Conservation (phyloP, 2,888 invertebrate genomes). For the Tuta absoluta region DNA sequence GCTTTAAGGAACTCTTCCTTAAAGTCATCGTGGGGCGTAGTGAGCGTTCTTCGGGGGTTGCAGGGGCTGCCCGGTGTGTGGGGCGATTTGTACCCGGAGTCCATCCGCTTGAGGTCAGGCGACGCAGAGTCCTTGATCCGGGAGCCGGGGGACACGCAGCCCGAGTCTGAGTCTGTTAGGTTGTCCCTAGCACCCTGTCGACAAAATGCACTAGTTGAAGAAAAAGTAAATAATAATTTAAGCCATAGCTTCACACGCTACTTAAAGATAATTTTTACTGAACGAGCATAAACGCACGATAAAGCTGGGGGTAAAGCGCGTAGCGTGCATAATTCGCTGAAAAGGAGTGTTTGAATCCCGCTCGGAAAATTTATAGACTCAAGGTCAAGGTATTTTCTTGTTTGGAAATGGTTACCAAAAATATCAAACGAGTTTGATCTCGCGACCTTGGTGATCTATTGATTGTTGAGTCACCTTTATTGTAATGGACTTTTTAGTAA, state of each 20-base stretch:
- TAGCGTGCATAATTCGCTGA: no score
- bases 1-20: constrained; percentile 78
- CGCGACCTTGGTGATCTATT: background rate
- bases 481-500: no score
- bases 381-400: no score
- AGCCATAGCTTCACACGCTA: no score
- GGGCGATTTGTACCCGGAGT: constrained; percentile 79
- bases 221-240: no score
- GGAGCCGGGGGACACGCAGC: constrained; percentile 79
- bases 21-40: constrained; percentile 70
- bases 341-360: no score
- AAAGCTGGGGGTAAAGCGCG: no score
- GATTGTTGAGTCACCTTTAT: no score
- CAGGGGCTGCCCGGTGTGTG: constrained; percentile 72
- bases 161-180: constrained; percentile 78
- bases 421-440: background rate
- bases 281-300: no score
- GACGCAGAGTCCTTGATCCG: constrained; percentile 79
- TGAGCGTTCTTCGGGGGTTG: constrained; percentile 63
- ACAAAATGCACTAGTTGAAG: constrained; percentile 24
- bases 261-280: no score
- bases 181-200: constrained; percentile 76
- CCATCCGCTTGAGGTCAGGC: constrained; percentile 78
- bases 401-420: constrained; percentile 1
- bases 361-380: no score